Conservation (phyloP, 2,797 vertebrate genomes). For the Myripristis jacobus region DNA sequence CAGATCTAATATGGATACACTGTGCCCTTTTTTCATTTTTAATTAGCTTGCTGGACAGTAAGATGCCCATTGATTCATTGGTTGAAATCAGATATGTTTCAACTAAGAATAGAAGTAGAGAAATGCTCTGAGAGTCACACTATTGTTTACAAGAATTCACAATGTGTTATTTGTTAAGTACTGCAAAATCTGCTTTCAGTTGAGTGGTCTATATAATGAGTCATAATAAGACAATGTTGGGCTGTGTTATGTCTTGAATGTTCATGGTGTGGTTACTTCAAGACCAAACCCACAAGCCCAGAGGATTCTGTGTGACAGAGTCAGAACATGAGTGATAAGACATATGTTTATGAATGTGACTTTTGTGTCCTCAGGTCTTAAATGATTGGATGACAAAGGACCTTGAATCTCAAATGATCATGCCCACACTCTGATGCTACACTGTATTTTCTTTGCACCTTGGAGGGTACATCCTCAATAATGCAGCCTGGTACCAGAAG, state of each 20-base stretch:
- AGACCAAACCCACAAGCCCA: neutral
- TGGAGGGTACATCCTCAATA: neutral
- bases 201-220: neutral
- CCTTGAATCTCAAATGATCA: neutral
- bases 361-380: conserved; percentile 9
- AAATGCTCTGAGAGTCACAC: neutral
- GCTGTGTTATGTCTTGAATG: neutral
- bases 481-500: conserved; percentile 15
- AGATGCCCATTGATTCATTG: neutral
- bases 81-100: neutral
- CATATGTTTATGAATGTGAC: too few species aligned
- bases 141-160: neutral
- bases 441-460: neutral
- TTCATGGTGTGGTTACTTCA: neutral
- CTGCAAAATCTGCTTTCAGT: neutral
- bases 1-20: neutral
- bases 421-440: neutral
- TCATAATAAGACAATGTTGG: neutral
- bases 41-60: neutral
- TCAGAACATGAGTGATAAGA: neutral
- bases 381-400: neutral
- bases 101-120: neutral
- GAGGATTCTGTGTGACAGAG: neutral
- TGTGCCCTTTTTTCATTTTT: neutral
- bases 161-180: neutral